Evolutionary conservation across 2,888 invertebrate species (phyloP).

Genomic region (Maniola hyperantus): DNA sequence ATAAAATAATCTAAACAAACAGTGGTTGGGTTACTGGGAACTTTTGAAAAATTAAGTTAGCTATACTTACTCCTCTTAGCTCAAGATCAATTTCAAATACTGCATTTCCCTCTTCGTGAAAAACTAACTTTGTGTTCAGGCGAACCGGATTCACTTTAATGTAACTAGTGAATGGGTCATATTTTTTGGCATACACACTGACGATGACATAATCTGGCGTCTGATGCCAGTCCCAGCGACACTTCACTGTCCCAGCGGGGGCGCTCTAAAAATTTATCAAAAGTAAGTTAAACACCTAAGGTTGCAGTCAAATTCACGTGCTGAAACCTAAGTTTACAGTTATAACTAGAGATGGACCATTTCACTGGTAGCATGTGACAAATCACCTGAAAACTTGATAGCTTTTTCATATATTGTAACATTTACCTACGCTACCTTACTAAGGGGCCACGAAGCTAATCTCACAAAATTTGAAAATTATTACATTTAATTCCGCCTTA

Average conservation of each 20-base stretch:
- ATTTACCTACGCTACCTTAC: no score
- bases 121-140: constrained; percentile 88
- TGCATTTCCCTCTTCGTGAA: constrained; percentile 88
- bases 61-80: constrained; percentile 87
- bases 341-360: no score
- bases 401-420: no score
- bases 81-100: constrained; percentile 89
- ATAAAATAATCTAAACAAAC: no score
- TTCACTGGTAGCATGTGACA: no score
- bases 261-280: constrained; percentile 65
- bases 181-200: constrained; percentile 95
- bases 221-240: constrained; percentile 98
- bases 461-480: no score
- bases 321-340: no score
- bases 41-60: not conserved
- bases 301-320: no score
- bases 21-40: no score
- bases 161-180: constrained; percentile 88
- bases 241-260: constrained; percentile 83
- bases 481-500: no score
- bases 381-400: no score
- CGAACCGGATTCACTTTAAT: constrained; percentile 93
- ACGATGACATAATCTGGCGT: constrained; percentile 92
- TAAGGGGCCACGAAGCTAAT: no score
- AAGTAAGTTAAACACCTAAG: not conserved